Evolutionary conservation across 2,113 vertebrate species (phyloP).

Genomic region (Entomyzon cyanotis): DNA sequence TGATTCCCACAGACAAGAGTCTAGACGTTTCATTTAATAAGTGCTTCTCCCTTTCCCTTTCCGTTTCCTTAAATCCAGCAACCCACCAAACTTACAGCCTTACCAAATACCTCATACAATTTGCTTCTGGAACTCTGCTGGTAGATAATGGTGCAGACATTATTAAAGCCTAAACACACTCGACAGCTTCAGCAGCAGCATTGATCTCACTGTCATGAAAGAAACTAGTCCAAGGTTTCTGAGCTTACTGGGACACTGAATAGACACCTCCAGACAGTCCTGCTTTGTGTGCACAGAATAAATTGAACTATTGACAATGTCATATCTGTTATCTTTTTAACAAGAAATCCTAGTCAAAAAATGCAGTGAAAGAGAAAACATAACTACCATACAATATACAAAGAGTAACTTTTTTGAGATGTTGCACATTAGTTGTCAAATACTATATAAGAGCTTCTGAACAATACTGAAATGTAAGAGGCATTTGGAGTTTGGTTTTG

Average conservation of each 20-base stretch:
- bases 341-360: background rate
- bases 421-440: background rate
- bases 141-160: background rate
- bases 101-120: background rate
- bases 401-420: background rate
- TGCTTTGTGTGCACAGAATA: background rate
- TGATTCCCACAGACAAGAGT: background rate
- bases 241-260: background rate
- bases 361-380: background rate
- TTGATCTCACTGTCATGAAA: background rate
- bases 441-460: background rate
- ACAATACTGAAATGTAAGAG: background rate
- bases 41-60: background rate
- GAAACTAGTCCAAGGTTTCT: background rate
- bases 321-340: background rate
- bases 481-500: background rate
- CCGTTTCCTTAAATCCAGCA: background rate
- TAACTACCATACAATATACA: background rate
- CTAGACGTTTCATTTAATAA: background rate
- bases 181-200: background rate
- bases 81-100: accelerated
- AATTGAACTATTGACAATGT: background rate
- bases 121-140: background rate
- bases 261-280: background rate
- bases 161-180: background rate